Evolutionary conservation across 2,888 invertebrate genomes (phyloP).

Genomic region (Aporophyla lueneburgensis): DNA sequence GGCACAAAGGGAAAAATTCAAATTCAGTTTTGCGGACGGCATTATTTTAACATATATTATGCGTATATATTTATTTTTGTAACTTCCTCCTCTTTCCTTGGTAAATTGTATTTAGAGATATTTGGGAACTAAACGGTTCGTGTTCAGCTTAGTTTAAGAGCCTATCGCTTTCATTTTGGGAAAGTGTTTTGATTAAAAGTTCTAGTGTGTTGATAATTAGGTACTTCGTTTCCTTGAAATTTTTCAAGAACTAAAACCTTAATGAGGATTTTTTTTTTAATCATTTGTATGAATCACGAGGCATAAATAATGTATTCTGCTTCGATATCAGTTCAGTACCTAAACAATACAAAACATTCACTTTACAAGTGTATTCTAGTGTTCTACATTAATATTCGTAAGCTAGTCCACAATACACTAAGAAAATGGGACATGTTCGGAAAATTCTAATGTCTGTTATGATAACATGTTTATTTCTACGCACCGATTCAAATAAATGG

Average conservation of each 20-base stretch:
- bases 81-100: conserved; percentile 46
- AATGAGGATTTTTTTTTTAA: background rate
- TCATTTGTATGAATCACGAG: too few species aligned
- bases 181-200: background rate
- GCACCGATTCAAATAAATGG: conserved; percentile 54
- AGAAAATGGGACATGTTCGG: conserved; percentile 29
- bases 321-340: conserved; percentile 3
- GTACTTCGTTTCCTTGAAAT: background rate
- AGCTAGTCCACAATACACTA: conserved; percentile 6
- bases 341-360: background rate
- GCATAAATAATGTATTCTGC: background rate
- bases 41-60: conserved; percentile 74
- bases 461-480: conserved; percentile 58
- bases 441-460: conserved; percentile 50
- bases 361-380: conserved; percentile 11
- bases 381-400: conserved; percentile 12
- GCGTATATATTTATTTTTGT: conserved; percentile 71
- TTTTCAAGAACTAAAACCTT: background rate
- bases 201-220: background rate
- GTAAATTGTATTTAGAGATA: conserved; percentile 71
- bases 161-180: background rate
- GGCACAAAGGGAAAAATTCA: conserved; percentile 79
- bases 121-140: conserved; percentile 33
- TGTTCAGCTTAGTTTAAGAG: conserved; percentile 4
- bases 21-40: conserved; percentile 76